Evolutionary conservation across 2,113 vertebrate species (phyloP).

Genomic region (Meleagris gallopavo): DNA sequence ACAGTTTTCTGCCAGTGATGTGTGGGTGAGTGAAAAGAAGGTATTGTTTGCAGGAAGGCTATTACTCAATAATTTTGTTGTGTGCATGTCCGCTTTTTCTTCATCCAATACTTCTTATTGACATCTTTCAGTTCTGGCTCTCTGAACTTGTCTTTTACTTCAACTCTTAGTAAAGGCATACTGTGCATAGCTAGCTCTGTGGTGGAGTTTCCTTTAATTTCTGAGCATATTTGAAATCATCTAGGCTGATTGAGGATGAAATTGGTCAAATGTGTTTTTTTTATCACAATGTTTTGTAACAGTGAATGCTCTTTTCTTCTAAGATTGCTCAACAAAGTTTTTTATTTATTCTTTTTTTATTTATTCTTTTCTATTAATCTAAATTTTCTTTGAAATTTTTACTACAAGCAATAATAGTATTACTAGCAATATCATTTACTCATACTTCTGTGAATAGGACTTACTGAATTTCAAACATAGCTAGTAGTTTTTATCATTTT

Average conservation of each 20-base stretch:
- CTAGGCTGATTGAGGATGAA: neutral
- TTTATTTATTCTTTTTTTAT: neutral
- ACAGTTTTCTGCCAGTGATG: neutral
- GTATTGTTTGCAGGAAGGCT: neutral
- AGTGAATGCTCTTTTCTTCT: neutral
- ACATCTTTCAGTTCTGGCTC: neutral
- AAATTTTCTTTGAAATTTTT: neutral
- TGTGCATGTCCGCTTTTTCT: neutral
- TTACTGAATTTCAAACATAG: neutral
- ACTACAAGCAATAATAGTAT: neutral
- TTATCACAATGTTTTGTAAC: neutral
- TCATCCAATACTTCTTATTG: neutral
- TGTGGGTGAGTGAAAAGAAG: neutral
- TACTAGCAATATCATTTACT: neutral
- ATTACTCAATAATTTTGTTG: neutral
- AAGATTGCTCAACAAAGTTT: neutral
- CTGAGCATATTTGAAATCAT: neutral
- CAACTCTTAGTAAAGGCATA: rapidly evolving
- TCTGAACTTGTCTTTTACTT: neutral
- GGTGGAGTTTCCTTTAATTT: neutral
- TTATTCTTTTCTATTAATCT: neutral
- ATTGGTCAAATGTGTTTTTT: neutral
- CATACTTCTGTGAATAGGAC: neutral
- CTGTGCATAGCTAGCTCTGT: neutral
- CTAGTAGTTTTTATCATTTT: neutral